These are phyloP conservation scores for Heliconius congener DNA, from an alignment of 1,140 invertebrate species.

Conservation along the genomic window DNA sequence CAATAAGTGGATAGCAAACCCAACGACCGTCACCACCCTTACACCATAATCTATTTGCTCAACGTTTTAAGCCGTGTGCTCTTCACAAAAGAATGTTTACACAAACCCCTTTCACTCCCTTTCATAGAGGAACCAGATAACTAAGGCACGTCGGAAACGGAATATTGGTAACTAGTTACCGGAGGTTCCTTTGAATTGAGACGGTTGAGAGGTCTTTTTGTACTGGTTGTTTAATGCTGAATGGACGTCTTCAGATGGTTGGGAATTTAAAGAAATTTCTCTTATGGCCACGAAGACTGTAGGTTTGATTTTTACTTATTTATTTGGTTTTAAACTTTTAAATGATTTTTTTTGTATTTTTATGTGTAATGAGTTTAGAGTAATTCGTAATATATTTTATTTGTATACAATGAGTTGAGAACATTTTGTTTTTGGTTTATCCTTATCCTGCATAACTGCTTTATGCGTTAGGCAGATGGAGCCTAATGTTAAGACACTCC, in stretches of 20 bases:
- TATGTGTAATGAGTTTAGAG: too few species aligned
- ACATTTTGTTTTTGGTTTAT: too few species aligned
- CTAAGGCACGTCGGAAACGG: slow-evolving; percentile 25
- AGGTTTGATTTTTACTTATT: not conserved
- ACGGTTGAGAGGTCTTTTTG: slow-evolving; percentile 37
- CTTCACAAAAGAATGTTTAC: slow-evolving; percentile 71
- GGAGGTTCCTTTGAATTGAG: slow-evolving; percentile 12
- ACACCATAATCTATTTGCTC: slow-evolving; percentile 69
- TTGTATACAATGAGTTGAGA: too few species aligned
- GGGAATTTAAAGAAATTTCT: not conserved
- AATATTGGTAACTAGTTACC: not conserved
- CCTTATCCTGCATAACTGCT: too few species aligned
- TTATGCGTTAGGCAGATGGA: too few species aligned
- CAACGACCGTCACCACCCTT: slow-evolving; percentile 40
- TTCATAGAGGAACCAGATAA: slow-evolving; percentile 53
- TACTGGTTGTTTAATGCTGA: slow-evolving; percentile 45
- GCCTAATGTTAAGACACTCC: too few species aligned
- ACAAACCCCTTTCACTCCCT: slow-evolving; percentile 72
- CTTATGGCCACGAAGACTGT: not conserved
- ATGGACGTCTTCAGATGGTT: slow-evolving; percentile 35
- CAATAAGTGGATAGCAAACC: slow-evolving; percentile 29
- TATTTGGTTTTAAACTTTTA: too few species aligned
- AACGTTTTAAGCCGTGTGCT: slow-evolving; percentile 59
- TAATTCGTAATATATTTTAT: too few species aligned
- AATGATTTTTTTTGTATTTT: too few species aligned